Base-by-base conservation (phyloP, 1,140 invertebrate genomes). In the Phymastichus coffea region DNA sequence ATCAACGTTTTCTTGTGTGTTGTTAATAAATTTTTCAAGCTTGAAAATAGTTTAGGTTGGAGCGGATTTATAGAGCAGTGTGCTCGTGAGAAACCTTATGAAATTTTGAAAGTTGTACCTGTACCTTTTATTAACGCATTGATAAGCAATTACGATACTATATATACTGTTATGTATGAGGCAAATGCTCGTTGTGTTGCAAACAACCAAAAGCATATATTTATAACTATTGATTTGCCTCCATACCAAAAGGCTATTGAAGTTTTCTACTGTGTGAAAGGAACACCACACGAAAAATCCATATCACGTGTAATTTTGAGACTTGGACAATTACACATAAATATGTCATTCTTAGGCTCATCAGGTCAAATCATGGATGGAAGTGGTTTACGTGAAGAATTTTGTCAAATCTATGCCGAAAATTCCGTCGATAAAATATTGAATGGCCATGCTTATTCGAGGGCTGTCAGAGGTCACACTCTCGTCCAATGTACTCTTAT, bases 401-500 rank as follows among this genome's bases (percentile, higher is more conserved):
- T 63, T 10, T 35, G 15, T 37, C 52, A n/a, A n/a, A 64, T 73
- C 28, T 75, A 67, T 68, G 71, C 69, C 14, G 17, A 58, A 40
- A 67, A 68, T 38, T 64, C 69, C 22, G 69, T 71, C 25, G 62
- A 63, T 15, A 71, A 78, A 64, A 75, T 76, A 67, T 40, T 81
- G 40, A 60, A 46, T 41, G 69, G 75, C 25, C 69, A 81, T 64
- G 68, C 75, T 41, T 76, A 75, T 63, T 57, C 70, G 33, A 64
- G 78, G 68, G 70, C 72, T 22, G 53, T 80, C 9, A 54, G 77
- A 61, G 78, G 62, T 28, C 77, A 81, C 71, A 65, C 74, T 20
- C 63, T 70, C 53, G 41, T 61, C 33, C 64, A 67, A 38, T 30
- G 19, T 30, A 59, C 54, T 41, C 63, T 71, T 51, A 63, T 64